Conservation (phyloP, 2,888 invertebrate genomes). For the Geotrupes spiniger region DNA sequence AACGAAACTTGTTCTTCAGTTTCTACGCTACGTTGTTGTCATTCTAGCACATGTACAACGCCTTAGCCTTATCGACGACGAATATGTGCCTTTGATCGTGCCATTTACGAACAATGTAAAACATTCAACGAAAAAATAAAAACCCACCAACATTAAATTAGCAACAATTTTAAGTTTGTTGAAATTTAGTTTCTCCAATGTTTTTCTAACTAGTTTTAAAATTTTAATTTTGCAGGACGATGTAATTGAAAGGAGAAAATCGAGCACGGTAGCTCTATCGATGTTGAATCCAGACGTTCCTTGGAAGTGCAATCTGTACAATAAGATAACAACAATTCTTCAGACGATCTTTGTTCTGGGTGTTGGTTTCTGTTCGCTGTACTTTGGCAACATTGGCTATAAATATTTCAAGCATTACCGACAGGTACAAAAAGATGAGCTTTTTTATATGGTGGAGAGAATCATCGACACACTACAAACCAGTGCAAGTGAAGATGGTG, state of each 20-base stretch:
- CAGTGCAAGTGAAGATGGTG: constrained; percentile 52
- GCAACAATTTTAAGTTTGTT: too few relatives aligned
- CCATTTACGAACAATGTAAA: too few relatives aligned
- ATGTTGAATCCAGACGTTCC: constrained; percentile 61
- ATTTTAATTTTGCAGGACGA: constrained; percentile 47
- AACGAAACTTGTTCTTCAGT: too few relatives aligned
- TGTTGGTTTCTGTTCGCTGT: constrained; percentile 43
- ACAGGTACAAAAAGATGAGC: constrained; percentile 57
- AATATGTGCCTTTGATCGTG: too few relatives aligned
- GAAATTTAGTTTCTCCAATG: too few relatives aligned
- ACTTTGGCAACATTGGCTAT: constrained; percentile 46
- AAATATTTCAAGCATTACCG: constrained; percentile 53
- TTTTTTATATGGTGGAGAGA: constrained; percentile 66
- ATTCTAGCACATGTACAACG: too few relatives aligned
- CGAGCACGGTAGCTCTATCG: constrained; percentile 57
- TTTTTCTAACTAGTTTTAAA: too few relatives aligned
- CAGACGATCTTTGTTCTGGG: constrained; percentile 30
- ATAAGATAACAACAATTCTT: constrained; percentile 57
- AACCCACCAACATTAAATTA: too few relatives aligned
- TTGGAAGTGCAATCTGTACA: constrained; percentile 59
- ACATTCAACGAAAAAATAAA: too few relatives aligned
- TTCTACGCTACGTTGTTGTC: too few relatives aligned
- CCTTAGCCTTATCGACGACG: too few relatives aligned
- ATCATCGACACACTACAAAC: constrained; percentile 63
- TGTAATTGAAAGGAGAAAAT: constrained; percentile 54